Conservation (phyloP, 2,888 invertebrate species). For the Tortricodes alternella region DNA sequence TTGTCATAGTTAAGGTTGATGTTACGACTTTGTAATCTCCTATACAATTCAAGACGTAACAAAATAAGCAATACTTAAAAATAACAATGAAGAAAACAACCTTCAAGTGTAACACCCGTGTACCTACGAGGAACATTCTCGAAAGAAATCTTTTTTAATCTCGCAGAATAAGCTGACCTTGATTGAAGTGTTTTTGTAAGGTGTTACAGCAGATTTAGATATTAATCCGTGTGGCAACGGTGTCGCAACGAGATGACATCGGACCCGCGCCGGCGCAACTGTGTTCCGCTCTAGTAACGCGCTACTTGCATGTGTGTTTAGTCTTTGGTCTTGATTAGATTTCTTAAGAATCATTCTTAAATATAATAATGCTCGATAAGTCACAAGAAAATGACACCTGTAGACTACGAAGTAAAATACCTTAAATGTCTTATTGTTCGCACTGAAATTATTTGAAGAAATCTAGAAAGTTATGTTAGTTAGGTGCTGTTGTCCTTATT, state of each 20-base stretch:
- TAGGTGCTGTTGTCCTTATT: no score
- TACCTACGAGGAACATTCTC: conserved; percentile 23
- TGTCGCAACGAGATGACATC: conserved; percentile 46
- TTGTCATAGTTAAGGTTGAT: no score
- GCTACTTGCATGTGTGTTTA: conserved; percentile 32
- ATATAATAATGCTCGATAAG: not conserved
- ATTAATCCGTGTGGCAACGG: conserved; percentile 64
- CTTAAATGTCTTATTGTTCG: no score
- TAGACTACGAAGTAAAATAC: no score
- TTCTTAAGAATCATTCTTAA: conserved; percentile 14
- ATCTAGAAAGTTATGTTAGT: no score
- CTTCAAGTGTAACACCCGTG: conserved; percentile 15
- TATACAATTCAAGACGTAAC: not conserved
- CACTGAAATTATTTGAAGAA: no score
- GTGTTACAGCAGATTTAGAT: conserved; percentile 63
- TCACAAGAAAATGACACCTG: no score
- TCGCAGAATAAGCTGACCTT: conserved; percentile 51
- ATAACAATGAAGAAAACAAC: conserved; percentile 12
- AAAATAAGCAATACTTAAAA: not conserved
- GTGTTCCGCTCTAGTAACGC: conserved; percentile 70
- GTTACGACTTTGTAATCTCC: not conserved
- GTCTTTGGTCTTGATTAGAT: conserved; percentile 27
- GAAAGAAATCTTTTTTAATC: conserved; percentile 9
- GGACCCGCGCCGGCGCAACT: conserved; percentile 41
- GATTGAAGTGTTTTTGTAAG: conserved; percentile 54